Base-by-base conservation (phyloP, 2,888 invertebrate species). In the Polydrusus cervinus region DNA sequence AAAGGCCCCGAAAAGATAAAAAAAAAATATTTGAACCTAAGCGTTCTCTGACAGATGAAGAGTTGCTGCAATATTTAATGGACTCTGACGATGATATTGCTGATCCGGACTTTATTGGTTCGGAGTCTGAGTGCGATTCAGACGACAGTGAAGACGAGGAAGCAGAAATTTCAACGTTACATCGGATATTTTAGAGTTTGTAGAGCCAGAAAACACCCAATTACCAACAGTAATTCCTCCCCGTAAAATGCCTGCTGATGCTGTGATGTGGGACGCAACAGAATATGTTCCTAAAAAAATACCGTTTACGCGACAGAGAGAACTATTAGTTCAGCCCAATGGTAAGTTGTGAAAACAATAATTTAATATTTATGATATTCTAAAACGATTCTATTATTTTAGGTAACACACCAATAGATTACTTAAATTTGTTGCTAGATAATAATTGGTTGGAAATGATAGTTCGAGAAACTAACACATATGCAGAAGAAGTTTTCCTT, bases 31-130 rank as follows among this genome's bases (percentile, higher is more conserved):
- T 13, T 3, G 13, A 66, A 71, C 16, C 57, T 38, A 66, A 60
- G 11, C 61, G 60, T 71, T 65, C 64, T 16, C 62, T 77, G 74
- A 77, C 74, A 66, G 60, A 74, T 16, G 68, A 74, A 62, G 57
- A 77, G 53, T 71, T 77, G 49, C 47, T 45, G 61, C 69, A 71
- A 53, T 74, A 65, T 71, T 75, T 71, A 53, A 53, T 71, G 43
- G 57, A 77, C 66, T 75, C 72, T 25, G 71, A 74, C 53, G 71
- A 74, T 69, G 55, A 77, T 74, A 61, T 74, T 55, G 62, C 65
- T 45, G 65, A 77, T 64, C 71, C 74, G 66, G 77, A 77, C 74
- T 68, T 71, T 71, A 51, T 40, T 64, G 70, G 20, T 45, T 74
- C 69, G 25, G 62, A 57, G 61, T 47, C 25, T 30, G 34, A 72